Evolutionary conservation across 2,113 vertebrate species (phyloP), one percentile per base, ranked within the genome.

Genomic region (Camelus bactrianus): DNA sequence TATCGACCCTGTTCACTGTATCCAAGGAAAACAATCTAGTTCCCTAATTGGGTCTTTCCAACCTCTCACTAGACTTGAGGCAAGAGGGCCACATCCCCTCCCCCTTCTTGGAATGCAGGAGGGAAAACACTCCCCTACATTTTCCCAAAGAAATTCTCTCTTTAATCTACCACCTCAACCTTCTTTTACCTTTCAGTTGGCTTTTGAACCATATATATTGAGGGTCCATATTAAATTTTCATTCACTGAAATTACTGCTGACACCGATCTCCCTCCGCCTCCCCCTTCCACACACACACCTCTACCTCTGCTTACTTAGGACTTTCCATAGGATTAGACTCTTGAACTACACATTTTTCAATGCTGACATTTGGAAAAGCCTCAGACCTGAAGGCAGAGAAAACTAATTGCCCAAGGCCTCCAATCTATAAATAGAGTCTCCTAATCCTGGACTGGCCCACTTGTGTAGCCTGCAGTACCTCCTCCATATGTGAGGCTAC

Each of bases 161-260:
- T 90, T 87, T 83, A 58, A 95, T 75, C 35, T 58, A 46, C 8
- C n/a, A 76, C 56, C 28, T 85, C 38, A 73, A 64, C 54, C 48
- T 46, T 93, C 58, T 92, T 30, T 10, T 75, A 82, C 42, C 6
- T 91, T 95, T 91, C 20, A 69, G 26, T 19, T 56, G 46, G 17
- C 64, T 64, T 95, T 96, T 84, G 48, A 65, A 62, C 73, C 16
- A 16, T 38, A 70, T 32, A 14, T 64, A 58, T 28, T 69, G 32
- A 84, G 48, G 35, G 30, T 60, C 48, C 50, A 86, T 81, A 69
- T 89, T 92, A 96, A 79, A 85, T 86, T 54, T 91, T 69, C 46
- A 85, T 97, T 85, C 46, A 70, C 13, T 3, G 5, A 77, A 92
- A 86, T 64, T n/a, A 92, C 69, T 48, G n/a, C 54, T 65, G 83